phyloP scores from a whole-genome alignment of 2,113 vertebrate species.

The Hirundichthys speculiger region DNA sequence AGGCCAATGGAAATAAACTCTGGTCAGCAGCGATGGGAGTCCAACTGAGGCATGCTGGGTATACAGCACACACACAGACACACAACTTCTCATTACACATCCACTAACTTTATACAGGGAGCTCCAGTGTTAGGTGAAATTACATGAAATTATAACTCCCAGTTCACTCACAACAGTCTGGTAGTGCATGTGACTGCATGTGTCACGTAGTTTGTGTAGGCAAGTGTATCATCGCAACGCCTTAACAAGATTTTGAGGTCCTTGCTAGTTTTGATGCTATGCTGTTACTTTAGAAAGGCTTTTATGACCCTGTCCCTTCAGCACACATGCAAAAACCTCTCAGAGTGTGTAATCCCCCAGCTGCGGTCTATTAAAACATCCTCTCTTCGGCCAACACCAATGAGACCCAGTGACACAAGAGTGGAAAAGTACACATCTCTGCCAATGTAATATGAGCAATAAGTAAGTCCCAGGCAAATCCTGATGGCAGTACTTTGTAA shows the following conservation, averaged over 20 bases:
- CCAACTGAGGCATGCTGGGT: conserved; percentile 60
- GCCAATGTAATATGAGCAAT: conserved; percentile 34
- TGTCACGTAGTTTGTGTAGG: conserved; percentile 14
- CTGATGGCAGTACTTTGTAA: neutral
- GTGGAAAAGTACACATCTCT: conserved; percentile 40
- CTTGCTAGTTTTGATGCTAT: neutral
- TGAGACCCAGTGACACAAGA: conserved; percentile 34
- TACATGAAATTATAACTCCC: conserved; percentile 48
- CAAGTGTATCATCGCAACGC: neutral
- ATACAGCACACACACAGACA: conserved; percentile 26
- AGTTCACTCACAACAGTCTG: conserved; percentile 19
- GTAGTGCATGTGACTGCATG: conserved; percentile 9
- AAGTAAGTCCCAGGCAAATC: conserved; percentile 10
- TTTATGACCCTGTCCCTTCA: conserved; percentile 18
- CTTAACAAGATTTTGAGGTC: neutral
- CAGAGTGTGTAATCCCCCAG: conserved; percentile 36
- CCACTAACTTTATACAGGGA: conserved; percentile 17
- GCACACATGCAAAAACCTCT: conserved; percentile 19
- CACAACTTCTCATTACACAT: conserved; percentile 41
- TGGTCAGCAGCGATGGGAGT: conserved; percentile 61
- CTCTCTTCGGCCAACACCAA: conserved; percentile 38
- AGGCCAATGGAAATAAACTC: conserved; percentile 75
- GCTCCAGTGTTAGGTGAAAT: conserved; percentile 39
- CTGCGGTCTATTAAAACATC: conserved; percentile 48
- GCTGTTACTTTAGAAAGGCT: neutral